Conservation (phyloP, 2,113 vertebrate genomes). For the Nibea coibor region DNA sequence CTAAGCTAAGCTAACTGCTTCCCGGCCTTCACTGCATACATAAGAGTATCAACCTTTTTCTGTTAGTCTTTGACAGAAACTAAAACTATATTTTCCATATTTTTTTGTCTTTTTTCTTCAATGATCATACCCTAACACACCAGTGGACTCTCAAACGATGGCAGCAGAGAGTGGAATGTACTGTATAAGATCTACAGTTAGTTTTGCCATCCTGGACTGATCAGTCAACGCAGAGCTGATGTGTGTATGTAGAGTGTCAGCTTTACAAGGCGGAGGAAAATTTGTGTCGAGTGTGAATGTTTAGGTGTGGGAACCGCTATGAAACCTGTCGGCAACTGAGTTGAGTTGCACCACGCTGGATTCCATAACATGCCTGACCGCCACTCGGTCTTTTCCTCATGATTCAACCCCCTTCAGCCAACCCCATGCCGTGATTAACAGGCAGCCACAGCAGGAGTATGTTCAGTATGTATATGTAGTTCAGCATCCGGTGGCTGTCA, state of each 20-base stretch:
- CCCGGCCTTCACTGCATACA: neutral
- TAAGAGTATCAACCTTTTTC: neutral
- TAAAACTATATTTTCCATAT: neutral
- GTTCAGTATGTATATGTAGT: neutral
- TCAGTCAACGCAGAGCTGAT: neutral
- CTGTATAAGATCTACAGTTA: too few species aligned
- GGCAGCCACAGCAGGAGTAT: slow-evolving; percentile 9
- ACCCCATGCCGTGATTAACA: slow-evolving; percentile 11
- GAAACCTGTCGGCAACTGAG: neutral
- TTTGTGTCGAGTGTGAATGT: neutral
- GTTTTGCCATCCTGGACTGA: neutral
- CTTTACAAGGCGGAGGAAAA: neutral
- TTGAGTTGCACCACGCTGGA: neutral
- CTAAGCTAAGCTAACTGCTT: slow-evolving; percentile 4
- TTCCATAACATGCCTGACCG: slow-evolving; percentile 19
- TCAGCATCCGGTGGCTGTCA: neutral
- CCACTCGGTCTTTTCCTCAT: neutral
- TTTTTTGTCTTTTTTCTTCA: neutral
- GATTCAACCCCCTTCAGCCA: neutral
- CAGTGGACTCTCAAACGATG: neutral
- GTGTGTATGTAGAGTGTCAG: neutral
- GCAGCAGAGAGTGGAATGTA: neutral
- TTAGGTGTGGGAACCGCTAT: neutral
- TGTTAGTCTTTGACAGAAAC: neutral
- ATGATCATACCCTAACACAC: neutral